Conservation (phyloP, 2,797 vertebrate genomes). For the Phoebastria nigripes region DNA sequence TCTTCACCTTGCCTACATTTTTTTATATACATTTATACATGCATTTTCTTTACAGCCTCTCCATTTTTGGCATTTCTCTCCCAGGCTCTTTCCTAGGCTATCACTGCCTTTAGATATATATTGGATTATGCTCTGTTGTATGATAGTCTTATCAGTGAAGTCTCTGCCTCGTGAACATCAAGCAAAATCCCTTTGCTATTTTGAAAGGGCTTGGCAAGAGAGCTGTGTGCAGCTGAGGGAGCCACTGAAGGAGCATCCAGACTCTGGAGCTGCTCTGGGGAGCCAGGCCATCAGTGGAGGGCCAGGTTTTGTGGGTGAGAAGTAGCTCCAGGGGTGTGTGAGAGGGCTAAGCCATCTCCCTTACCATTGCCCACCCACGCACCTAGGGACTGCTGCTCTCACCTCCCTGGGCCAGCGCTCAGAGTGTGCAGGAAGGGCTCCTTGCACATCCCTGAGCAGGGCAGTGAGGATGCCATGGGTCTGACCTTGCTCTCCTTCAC, state of each 20-base stretch:
- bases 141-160: background rate
- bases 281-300: background rate
- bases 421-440: background rate
- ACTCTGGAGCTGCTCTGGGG: background rate
- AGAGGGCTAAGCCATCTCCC: background rate
- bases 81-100: background rate
- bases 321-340: background rate
- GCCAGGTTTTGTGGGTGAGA: background rate
- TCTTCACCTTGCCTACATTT: background rate
- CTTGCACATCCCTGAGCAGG: fast-evolving
- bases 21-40: background rate
- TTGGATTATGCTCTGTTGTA: background rate
- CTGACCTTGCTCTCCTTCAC: background rate
- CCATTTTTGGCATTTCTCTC: background rate
- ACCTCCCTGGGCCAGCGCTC: background rate
- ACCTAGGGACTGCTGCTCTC: background rate
- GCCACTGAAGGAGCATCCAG: background rate
- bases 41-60: background rate
- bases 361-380: background rate
- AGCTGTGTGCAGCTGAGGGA: background rate
- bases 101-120: background rate
- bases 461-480: background rate
- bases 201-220: background rate
- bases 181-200: background rate
- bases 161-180: background rate